Evolutionary conservation across 2,888 invertebrate species (phyloP).

Genomic region (Tricholauxania praeusta): DNA sequence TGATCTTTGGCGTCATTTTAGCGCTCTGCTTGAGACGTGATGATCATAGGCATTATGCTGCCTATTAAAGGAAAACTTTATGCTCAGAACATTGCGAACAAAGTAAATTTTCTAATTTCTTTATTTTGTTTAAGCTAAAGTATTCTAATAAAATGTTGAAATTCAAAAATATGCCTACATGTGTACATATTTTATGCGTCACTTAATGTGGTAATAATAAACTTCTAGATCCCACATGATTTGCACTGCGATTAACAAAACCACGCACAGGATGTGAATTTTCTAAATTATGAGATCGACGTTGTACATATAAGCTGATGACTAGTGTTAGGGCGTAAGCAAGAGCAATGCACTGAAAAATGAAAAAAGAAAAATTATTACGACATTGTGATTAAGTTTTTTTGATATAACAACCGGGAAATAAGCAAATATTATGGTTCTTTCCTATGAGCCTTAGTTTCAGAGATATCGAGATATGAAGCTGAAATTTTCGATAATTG

Average conservation of each 20-base stretch:
- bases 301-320: conserved; percentile 39
- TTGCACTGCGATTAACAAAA: conserved; percentile 45
- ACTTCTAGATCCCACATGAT: conserved; percentile 23
- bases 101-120: too few relatives aligned
- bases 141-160: too few relatives aligned
- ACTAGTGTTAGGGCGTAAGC: conserved; percentile 42
- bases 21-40: background rate
- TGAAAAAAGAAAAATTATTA: too few relatives aligned
- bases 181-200: background rate
- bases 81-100: background rate
- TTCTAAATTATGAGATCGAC: conserved; percentile 39
- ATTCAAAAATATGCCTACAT: background rate
- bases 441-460: too few relatives aligned
- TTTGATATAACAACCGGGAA: too few relatives aligned
- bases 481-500: too few relatives aligned
- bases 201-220: background rate
- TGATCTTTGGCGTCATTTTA: background rate
- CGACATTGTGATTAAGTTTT: too few relatives aligned
- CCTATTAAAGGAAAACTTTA: background rate
- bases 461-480: too few relatives aligned
- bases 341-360: conserved; percentile 42
- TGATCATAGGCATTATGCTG: background rate
- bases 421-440: too few relatives aligned
- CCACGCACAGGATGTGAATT: conserved; percentile 48
- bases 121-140: too few relatives aligned